Percentiles rank a stretch among this genome's conserved stretches.
phyloP scores from a whole-genome alignment of 1,140 invertebrate species.

The Diabrotica undecimpunctata region DNA sequence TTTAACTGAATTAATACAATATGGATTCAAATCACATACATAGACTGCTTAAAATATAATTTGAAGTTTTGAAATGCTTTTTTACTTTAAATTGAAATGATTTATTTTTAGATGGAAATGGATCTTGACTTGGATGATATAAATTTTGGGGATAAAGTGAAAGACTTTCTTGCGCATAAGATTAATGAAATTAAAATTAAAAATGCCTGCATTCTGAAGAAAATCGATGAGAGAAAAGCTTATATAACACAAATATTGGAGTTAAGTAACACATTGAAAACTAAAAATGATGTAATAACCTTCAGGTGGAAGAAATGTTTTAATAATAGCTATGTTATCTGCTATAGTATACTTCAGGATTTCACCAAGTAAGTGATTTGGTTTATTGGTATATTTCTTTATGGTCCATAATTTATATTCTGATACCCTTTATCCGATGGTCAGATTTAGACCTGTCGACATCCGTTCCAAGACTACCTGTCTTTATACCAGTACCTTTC shows the following conservation, averaged over 20 bases:
- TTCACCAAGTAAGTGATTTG: conserved; percentile 1
- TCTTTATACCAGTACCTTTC: no score
- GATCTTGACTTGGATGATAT: conserved; percentile 22
- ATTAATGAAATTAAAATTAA: conserved; percentile 19
- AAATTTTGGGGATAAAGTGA: conserved; percentile 23
- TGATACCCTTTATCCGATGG: no score
- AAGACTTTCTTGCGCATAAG: conserved; percentile 24
- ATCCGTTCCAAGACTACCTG: no score
- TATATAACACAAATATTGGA: conserved; percentile 13
- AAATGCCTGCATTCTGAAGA: conserved; percentile 18
- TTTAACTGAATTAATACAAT: no score
- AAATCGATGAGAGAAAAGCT: conserved; percentile 13
- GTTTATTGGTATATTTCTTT: no score
- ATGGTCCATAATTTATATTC: no score
- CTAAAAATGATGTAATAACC: conserved; percentile 5
- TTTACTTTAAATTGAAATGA: no score
- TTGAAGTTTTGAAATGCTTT: no score
- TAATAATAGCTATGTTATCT: conserved; percentile 27
- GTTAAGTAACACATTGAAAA: not conserved
- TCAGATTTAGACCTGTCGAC: no score
- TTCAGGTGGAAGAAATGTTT: conserved; percentile 23
- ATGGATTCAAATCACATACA: no score
- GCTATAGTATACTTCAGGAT: conserved; percentile 24
- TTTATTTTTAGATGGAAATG: conserved; percentile 6
- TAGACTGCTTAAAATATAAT: no score